phyloP scores from a whole-genome alignment of 2,888 invertebrate species.

The Eilema depressum region DNA sequence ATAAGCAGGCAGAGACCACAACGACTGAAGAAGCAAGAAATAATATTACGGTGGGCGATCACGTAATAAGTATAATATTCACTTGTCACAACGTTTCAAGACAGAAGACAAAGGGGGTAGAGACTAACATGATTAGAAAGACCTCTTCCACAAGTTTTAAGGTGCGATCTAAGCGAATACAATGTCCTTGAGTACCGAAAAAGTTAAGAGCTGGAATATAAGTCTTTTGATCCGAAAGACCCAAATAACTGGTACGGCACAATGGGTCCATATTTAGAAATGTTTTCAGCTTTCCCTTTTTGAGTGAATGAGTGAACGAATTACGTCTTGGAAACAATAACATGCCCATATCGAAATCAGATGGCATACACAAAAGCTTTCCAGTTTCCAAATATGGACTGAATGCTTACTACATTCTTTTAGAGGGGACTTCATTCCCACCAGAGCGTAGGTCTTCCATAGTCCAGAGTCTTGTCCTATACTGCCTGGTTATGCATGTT shows the following conservation, averaged over 20 bases:
- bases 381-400: too few relatives aligned
- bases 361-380: too few relatives aligned
- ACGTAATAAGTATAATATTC: constrained; percentile 2
- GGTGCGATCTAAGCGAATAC: too few relatives aligned
- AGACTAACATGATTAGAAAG: constrained; percentile 8
- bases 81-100: background rate
- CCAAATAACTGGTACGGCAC: background rate
- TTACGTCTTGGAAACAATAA: too few relatives aligned
- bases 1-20: rapidly evolving
- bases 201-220: background rate
- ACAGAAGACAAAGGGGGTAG: background rate
- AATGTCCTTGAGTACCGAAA: too few relatives aligned
- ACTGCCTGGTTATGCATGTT: too few relatives aligned
- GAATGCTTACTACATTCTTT: too few relatives aligned
- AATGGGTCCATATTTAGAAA: background rate
- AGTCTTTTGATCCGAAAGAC: background rate
- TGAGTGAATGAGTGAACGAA: too few relatives aligned
- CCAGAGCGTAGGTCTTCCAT: too few relatives aligned
- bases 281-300: background rate
- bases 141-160: background rate
- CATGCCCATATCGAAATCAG: too few relatives aligned
- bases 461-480: too few relatives aligned
- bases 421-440: too few relatives aligned
- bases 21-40: background rate
- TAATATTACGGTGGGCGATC: constrained; percentile 1